Evolutionary conservation across 2,888 invertebrate genomes (phyloP), one percentile per base, ranked within the genome.

Genomic region (Sphaerophoria taeniata): DNA sequence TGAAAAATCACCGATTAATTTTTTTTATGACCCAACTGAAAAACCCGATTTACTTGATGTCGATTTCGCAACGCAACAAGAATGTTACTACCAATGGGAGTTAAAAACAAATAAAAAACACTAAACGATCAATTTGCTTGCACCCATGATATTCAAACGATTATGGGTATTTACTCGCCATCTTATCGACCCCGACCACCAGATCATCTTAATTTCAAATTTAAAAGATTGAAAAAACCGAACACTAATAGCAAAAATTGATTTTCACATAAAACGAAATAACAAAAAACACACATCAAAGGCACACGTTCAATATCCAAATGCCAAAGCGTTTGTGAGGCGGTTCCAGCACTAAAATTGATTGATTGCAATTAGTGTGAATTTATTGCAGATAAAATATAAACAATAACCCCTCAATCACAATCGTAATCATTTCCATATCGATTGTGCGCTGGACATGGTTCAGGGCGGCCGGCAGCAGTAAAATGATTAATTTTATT

Each of bases 301-400:
- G 45, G 43, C 61, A 45, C 61, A n/a, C 61, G 61, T 61, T 31
- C 31, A 1, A 60, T 36, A 43, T 3, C 39, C 2, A 4, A 43
- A 43, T 43, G 5, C n/a, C 6, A 43, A 43, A 60, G 36, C 39
- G 7, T 2, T 7, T n/a, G 6, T 14, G 36, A 45, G 31, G 7
- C 12, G 3, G 16, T 3, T 0, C 1, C 6, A 58, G 7, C 7
- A 49, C 11, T 31, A 49, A 49, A 49, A 65, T 16, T 74, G 79
- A 79, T 79, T 74, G 79, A 79, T 79, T 79, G 61, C 79, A 74
- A 69, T 74, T 74, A 55, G 60, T 61, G 58, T 74, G 51, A 79
- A 69, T 79, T 79, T 69, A 79, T 74, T 73, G 67, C 67, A 79
- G 53, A 79, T 74, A n/a, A 73, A 79, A 74, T 74, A 67, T 74